Evolutionary conservation across 2,797 vertebrate species (phyloP), one percentile per base, ranked within the genome.

Genomic region (Hirundo rustica): DNA sequence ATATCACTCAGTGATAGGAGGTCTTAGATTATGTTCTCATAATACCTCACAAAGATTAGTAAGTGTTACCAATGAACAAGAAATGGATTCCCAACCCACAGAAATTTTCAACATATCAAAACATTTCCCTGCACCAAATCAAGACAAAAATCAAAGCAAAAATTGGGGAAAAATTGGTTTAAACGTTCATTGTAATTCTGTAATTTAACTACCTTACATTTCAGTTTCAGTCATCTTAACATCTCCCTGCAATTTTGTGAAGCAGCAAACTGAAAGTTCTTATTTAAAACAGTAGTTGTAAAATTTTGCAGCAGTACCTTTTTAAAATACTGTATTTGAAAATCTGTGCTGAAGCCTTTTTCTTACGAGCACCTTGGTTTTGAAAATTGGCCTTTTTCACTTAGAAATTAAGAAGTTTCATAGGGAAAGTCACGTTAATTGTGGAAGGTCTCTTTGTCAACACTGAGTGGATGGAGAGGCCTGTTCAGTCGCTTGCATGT

Each of bases 61-160:
- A 80, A 83, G 72, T 75, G 40, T 75, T 94, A 65, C 50, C 72
- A 47, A 78, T 92, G 73, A 92, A 34, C 26, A 64, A 79, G 89
- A 93, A 95, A 88, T 90, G 67, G 79, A 95, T 96, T 95, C 58
- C 51, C 82, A 72, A 94, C 93, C 88, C 70, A 95, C 93, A 68
- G 73, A 94, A 78, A 84, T 94, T 96, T 83, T 81, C 11, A 2
- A 42, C 26, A 27, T 84, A 95, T 94, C 88, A 96, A 94, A 96
- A 95, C 73, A 90, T 94, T 90, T 94, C 44, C 44, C 45, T 75
- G 10, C 78, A 75, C 16, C 86, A 54, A 89, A 94, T 93, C 51
- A 75, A 51, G 66, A 72, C 34, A 81, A 91, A 94, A 95, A 90
- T 92, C 57, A 83, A 91, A 92, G 57, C 50, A 90, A 78, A 91